Base-by-base conservation (phyloP, 2,888 invertebrate species). In the Helobdella robusta region DNA sequence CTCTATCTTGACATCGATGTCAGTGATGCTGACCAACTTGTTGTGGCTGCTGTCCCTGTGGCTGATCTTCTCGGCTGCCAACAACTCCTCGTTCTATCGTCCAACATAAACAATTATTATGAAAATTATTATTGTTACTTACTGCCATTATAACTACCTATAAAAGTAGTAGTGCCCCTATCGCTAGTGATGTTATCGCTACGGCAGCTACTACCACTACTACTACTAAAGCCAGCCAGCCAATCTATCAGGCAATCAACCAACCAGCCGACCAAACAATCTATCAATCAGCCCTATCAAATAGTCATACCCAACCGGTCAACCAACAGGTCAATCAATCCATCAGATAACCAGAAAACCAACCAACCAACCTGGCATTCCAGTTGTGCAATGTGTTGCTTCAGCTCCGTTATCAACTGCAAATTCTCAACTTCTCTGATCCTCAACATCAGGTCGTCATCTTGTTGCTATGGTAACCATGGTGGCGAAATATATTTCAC, bases 361-460 rank as follows among this genome's bases (percentile, higher is more conserved):
- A 20, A 20, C 23, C 20, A 59, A 61, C 64, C 66, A 62, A 77
- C 77, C 75, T 77, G 75, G 66, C 77, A 84, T 81, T 95, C 94
- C 72, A 93, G 84, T 75, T 90, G 87, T 8, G 94, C 91, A 68
- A 97, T 89, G 81, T 91, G 91, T 73, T 91, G 91, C 71, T 89
- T 88, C 30, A 95, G 84, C 79, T 94, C 94, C 2, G 93, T 94
- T 68, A 95, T 87, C 68, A 87, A 85, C 81, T 95, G 94, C 66
- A 91, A 88, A 75, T 91, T 90, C 77, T 97, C 97, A 67, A 94
- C 91, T 75, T 94, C 93, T 72, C 89, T 86, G 69, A 97, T 92
- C 74, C 90, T 85, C 0, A 89, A 88, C 84, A 91, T 89, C 89
- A 94, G 91, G 32, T 87, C 84, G 74, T 93, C 92, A 75, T 93